Conservation (phyloP, 2,888 invertebrate genomes). For the Caenorhabditis sp. region DNA sequence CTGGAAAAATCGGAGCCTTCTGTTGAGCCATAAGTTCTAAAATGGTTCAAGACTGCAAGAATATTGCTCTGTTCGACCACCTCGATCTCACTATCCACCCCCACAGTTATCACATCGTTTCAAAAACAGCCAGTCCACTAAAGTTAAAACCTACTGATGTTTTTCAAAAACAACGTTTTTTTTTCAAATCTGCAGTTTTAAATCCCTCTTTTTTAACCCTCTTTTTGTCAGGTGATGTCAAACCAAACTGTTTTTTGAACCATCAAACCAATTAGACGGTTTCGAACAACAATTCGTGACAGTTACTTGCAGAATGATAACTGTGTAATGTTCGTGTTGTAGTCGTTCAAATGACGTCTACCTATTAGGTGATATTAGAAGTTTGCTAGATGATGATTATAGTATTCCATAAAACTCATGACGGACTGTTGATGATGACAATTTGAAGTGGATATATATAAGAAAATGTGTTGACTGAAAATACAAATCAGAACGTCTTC, state of each 20-base stretch:
- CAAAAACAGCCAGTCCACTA: background rate
- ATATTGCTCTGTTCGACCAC: too few relatives aligned
- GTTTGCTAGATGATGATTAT: conserved; percentile 28
- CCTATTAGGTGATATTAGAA: background rate
- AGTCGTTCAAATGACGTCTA: background rate
- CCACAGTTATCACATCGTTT: background rate
- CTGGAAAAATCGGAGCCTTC: conserved; percentile 19
- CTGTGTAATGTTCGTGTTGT: conserved; percentile 8
- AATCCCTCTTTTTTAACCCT: background rate
- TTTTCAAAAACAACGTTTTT: background rate
- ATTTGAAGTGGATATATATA: conserved; percentile 1
- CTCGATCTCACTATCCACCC: too few relatives aligned
- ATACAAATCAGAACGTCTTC: background rate
- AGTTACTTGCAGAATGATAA: background rate
- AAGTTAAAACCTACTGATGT: background rate
- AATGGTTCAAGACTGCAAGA: too few relatives aligned
- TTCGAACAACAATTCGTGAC: background rate
- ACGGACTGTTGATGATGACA: conserved; percentile 17
- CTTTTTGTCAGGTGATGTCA: conserved; percentile 12
- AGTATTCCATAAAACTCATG: background rate
- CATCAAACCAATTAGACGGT: background rate
- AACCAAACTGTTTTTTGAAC: background rate
- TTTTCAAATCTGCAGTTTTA: background rate
- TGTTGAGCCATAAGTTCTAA: too few relatives aligned
- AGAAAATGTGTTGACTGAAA: background rate